Conservation (phyloP, 2,797 vertebrate genomes). For the Xyrichtys novacula region DNA sequence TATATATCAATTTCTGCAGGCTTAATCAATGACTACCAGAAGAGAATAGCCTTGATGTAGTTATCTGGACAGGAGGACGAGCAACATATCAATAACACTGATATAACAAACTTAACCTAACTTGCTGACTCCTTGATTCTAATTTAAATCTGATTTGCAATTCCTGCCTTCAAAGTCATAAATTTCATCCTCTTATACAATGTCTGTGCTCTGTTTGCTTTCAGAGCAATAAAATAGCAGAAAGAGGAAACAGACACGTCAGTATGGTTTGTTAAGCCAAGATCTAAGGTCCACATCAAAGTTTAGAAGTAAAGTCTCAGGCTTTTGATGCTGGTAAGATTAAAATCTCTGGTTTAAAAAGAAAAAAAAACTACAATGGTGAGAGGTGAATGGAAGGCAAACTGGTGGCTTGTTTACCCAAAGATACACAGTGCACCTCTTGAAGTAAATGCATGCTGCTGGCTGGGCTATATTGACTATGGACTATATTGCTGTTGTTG, state of each 20-base stretch:
- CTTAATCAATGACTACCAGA: constrained; percentile 43
- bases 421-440: not conserved
- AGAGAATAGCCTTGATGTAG: constrained; percentile 40
- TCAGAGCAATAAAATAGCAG: constrained; percentile 27
- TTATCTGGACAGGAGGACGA: constrained; percentile 26
- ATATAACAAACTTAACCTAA: too few relatives aligned
- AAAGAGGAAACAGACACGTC: constrained; percentile 31
- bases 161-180: not conserved
- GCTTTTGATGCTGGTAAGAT: constrained; percentile 3
- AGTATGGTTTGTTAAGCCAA: constrained; percentile 21
- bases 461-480: too few relatives aligned
- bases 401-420: not conserved
- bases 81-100: too few relatives aligned
- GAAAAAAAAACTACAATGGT: not conserved
- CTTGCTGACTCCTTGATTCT: not conserved
- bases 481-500: not conserved
- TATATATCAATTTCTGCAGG: too few relatives aligned
- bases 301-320: constrained; percentile 5
- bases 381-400: not conserved
- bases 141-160: not conserved
- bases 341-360: not conserved
- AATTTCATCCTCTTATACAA: constrained; percentile 2
- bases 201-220: not conserved
- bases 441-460: not conserved
- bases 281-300: constrained; percentile 30